phyloP scores from a whole-genome alignment of 2,113 vertebrate genomes.

The Cyphomyrus plagiostoma region DNA sequence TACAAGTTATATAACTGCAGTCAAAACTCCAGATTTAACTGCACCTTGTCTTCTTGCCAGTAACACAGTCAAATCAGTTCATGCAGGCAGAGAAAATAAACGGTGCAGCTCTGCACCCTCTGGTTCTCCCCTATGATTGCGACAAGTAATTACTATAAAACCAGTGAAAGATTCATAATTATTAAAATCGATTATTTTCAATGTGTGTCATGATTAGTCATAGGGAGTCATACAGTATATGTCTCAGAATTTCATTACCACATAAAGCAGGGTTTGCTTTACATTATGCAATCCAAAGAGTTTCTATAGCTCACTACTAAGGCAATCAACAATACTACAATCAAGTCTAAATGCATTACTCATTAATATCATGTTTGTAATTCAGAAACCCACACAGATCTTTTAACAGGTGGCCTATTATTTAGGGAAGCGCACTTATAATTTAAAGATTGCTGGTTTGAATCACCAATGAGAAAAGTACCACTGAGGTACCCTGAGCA shows the following conservation, averaged over 20 bases:
- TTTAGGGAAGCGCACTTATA: too few relatives aligned
- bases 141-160: not conserved
- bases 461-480: too few relatives aligned
- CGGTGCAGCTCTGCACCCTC: not conserved
- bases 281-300: not conserved
- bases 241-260: not conserved
- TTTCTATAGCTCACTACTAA: not conserved
- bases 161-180: not conserved
- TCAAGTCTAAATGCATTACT: not conserved
- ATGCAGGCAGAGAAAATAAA: not conserved
- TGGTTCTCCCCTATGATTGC: not conserved
- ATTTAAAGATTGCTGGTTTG: too few relatives aligned
- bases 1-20: not conserved
- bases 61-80: not conserved
- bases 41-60: not conserved
- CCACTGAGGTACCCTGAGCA: too few relatives aligned
- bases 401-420: not conserved
- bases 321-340: not conserved
- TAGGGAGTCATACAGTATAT: not conserved
- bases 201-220: not conserved
- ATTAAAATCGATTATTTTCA: not conserved
- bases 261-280: not conserved
- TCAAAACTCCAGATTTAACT: not conserved
- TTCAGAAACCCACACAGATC: not conserved
- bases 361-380: not conserved